A percentile compares a stretch with the other conserved stretches of the same genome.
Conservation (phyloP, 2,888 invertebrate genomes). For the Hyposoter dolosus region DNA sequence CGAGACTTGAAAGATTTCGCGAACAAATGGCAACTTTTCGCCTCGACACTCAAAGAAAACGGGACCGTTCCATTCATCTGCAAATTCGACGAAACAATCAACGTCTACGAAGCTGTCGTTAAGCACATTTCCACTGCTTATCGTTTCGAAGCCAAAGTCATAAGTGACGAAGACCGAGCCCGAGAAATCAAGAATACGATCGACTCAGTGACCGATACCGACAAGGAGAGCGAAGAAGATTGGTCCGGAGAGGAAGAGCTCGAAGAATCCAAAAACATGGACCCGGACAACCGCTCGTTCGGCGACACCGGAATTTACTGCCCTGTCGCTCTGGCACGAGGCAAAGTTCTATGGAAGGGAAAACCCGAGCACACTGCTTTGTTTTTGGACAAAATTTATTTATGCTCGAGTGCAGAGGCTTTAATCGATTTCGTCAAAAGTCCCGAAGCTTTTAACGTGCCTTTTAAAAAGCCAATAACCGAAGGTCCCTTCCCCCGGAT, state of each 20-base stretch:
- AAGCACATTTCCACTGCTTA: constrained; percentile 78
- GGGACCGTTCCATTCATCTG: constrained; percentile 72
- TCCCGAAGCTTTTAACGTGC: constrained; percentile 85
- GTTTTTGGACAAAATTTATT: constrained; percentile 86
- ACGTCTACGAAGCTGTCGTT: constrained; percentile 79
- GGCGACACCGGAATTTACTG: constrained; percentile 88
- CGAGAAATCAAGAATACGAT: constrained; percentile 78
- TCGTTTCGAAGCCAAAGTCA: constrained; percentile 84
- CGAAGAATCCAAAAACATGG: constrained; percentile 69
- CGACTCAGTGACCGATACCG: constrained; percentile 83
- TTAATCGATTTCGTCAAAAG: constrained; percentile 85
- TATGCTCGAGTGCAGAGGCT: constrained; percentile 86
- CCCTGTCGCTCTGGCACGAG: constrained; percentile 87
- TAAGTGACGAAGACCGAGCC: constrained; percentile 84
- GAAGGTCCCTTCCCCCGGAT: constrained; percentile 86
- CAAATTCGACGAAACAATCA: constrained; percentile 74
- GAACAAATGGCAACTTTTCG: constrained; percentile 72
- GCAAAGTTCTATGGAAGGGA: constrained; percentile 88
- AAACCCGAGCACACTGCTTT: constrained; percentile 86
- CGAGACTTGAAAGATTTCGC: constrained; percentile 59
- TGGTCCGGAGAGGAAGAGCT: constrained; percentile 69
- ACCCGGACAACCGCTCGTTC: constrained; percentile 82
- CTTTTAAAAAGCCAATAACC: constrained; percentile 84
- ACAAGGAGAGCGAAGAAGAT: constrained; percentile 78
- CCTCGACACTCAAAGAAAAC: constrained; percentile 73